Percentiles rank a stretch among this genome's conserved stretches.
These are phyloP conservation scores for Ia io DNA, from an alignment of 2,113 vertebrate species.

Conservation along the genomic window DNA sequence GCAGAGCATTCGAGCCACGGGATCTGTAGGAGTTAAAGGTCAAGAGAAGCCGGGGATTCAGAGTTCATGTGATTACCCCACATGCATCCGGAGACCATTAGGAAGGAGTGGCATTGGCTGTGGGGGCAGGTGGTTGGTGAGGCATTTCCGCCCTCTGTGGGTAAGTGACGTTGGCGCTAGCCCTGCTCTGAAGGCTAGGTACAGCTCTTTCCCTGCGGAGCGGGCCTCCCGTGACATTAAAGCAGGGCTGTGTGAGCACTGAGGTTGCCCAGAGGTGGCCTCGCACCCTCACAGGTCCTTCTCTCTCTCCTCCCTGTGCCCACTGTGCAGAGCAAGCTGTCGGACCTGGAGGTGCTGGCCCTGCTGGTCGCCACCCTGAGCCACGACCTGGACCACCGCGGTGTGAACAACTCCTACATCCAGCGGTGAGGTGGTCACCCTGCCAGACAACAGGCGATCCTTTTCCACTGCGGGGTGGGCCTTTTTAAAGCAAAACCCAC, in stretches of 20 bases:
- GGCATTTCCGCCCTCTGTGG: background rate
- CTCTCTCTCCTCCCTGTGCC: background rate
- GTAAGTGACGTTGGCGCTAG: background rate
- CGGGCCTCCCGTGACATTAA: too few species aligned
- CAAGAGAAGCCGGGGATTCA: too few species aligned
- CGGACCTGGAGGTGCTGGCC: constrained; percentile 91
- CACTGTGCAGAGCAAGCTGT: constrained; percentile 86
- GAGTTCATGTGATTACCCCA: background rate
- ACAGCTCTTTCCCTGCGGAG: accelerated
- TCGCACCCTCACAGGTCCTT: accelerated
- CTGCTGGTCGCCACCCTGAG: constrained; percentile 96
- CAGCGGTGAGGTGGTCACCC: constrained; percentile 86
- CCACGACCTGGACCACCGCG: constrained; percentile 97
- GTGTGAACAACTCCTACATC: constrained; percentile 98
- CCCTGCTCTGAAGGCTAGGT: background rate
- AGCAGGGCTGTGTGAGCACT: accelerated
- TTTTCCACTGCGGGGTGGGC: background rate
- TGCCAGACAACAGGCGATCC: background rate
- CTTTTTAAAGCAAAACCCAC: background rate
- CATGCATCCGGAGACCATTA: background rate
- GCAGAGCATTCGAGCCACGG: too few species aligned
- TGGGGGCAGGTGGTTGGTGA: background rate
- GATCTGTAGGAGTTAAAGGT: background rate
- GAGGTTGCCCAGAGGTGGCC: too few species aligned
- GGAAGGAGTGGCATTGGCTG: background rate